Base-by-base conservation (phyloP, 2,888 invertebrate species). In the Salticus scenicus region DNA sequence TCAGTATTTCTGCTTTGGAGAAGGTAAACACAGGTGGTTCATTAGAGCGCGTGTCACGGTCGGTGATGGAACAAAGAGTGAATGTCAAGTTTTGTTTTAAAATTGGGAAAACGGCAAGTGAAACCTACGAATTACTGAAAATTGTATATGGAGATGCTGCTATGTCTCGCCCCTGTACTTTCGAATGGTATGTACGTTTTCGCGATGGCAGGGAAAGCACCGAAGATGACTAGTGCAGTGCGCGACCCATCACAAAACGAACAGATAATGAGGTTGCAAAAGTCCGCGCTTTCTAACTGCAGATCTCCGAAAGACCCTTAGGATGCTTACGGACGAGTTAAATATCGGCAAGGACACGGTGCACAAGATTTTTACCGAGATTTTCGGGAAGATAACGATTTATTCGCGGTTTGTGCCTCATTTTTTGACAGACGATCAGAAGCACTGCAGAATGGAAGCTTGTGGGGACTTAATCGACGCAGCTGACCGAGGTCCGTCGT, bases 1-100 rank as follows among this genome's bases (percentile, higher is more conserved):
- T 63, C 63, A 63, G 63, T 27, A 24, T 63, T 63, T 63, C 28
- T 14, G 24, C 4, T 63, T 63, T 63, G 63, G 24, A 63, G 20
- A 63, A 63, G 24, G 63, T 63, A 63, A 63, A 63, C 17, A 27
- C 63, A 63, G 63, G 63, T 63, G 63, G 63, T 63, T 63, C 63
- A 63, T 63, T 63, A 63, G 63, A 63, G 24, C 20, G 63, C 28
- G 63, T 63, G 63, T 63, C 63, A 63, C 27, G 24, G 63, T 63
- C 20, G 27, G 63, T 63, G 27, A 63, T 63, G 63, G 63, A 63
- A 27, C 63, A 63, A 47, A 47, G 42, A 47, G 42, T 10, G 42
- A 47, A 47, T 47, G 17, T 47, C 42, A 47, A 47, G 42, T 47
- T 47, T 47, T 47, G 17, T 47, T 47, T 47, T 17, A 47, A 47